phyloP scores from a whole-genome alignment of 2,888 invertebrate genomes.

The Lithosia quadra region DNA sequence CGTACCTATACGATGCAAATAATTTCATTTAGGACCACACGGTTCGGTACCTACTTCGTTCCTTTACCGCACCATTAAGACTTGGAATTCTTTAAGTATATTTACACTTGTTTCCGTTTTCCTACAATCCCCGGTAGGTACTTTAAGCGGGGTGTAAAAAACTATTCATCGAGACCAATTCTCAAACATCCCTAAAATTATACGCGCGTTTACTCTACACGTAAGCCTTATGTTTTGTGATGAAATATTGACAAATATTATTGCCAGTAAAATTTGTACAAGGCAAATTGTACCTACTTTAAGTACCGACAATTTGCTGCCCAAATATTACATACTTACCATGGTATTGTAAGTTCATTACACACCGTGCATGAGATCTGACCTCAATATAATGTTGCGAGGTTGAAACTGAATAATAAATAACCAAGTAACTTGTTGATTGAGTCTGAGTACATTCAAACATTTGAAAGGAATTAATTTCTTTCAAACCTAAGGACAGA shows the following conservation, averaged over 20 bases:
- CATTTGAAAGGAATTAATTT: slow-evolving; percentile 28
- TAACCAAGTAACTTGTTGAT: slow-evolving; percentile 24
- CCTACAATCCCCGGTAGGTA: too few species aligned
- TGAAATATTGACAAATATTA: slow-evolving; percentile 67
- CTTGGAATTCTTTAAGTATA: too few species aligned
- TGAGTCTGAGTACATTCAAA: slow-evolving; percentile 13
- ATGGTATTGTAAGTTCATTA: slow-evolving; percentile 67
- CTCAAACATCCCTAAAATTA: slow-evolving; percentile 38
- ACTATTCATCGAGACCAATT: too few species aligned
- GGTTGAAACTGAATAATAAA: slow-evolving; percentile 56
- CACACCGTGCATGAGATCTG: slow-evolving; percentile 73
- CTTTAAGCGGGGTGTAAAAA: too few species aligned
- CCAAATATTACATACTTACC: slow-evolving; percentile 76
- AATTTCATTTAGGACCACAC: too few species aligned
- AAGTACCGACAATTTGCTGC: slow-evolving; percentile 62
- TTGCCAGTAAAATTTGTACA: slow-evolving; percentile 54
- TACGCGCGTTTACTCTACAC: slow-evolving; percentile 43
- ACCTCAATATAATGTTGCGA: slow-evolving; percentile 75
- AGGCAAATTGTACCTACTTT: slow-evolving; percentile 14
- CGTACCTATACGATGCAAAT: too few species aligned
- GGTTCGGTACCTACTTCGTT: too few species aligned
- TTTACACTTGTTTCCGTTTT: too few species aligned
- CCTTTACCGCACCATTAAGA: too few species aligned
- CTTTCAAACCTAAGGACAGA: slow-evolving; percentile 40
- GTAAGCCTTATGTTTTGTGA: slow-evolving; percentile 51